Evolutionary conservation across 2,797 vertebrate genomes (phyloP).

Genomic region (Cyclopterus lumpus): DNA sequence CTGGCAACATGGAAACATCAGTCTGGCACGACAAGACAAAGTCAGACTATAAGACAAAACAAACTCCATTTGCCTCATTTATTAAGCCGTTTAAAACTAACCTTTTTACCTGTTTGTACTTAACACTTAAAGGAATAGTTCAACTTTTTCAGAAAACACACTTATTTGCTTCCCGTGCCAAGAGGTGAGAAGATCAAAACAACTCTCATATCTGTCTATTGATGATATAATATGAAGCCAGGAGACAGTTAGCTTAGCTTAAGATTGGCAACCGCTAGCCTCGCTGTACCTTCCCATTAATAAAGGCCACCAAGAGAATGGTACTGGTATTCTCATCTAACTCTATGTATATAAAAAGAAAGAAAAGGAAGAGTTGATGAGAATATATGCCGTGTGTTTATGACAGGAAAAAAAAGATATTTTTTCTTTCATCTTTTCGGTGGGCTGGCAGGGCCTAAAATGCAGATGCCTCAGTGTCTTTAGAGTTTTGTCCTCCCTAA

Average conservation of each 20-base stretch:
- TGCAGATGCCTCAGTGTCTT: constrained; percentile 57
- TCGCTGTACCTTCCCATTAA: neutral
- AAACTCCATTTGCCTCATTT: too few species aligned
- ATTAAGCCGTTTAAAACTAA: too few species aligned
- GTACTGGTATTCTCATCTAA: neutral
- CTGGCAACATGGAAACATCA: too few species aligned
- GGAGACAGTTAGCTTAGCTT: neutral
- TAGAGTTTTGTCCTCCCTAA: constrained; percentile 53
- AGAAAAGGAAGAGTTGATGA: neutral
- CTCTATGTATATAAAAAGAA: neutral
- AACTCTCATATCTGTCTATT: neutral
- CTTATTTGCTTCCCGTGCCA: too few species aligned
- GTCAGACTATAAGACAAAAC: neutral
- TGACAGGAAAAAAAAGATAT: neutral
- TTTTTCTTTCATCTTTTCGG: constrained; percentile 13
- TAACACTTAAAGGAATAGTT: too few species aligned
- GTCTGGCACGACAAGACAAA: neutral
- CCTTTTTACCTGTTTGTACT: too few species aligned
- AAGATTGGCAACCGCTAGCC: neutral
- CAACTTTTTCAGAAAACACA: too few species aligned
- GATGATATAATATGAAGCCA: neutral
- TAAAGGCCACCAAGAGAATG: neutral
- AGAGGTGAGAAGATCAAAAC: neutral
- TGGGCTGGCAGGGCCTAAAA: constrained; percentile 39
- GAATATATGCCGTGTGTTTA: neutral